A percentile compares a stretch with the other conserved stretches of the same genome.
Conservation (phyloP, 2,113 vertebrate genomes). For the Solea solea region DNA sequence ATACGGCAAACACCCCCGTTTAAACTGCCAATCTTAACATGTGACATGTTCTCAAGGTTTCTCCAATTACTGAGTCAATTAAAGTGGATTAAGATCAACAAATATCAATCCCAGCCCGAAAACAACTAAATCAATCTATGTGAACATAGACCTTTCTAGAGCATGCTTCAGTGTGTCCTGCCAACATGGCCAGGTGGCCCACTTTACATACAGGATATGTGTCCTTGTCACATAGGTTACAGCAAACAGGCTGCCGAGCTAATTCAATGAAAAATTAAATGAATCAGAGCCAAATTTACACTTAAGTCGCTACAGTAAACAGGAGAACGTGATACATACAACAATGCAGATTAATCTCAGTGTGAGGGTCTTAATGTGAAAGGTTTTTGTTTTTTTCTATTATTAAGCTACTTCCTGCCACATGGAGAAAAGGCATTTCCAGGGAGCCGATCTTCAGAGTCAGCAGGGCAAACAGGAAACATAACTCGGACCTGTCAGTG, state of each 20-base stretch:
- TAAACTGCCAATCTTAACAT: too few relatives aligned
- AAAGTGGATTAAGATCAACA: too few relatives aligned
- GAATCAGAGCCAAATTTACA: not conserved
- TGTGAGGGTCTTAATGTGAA: constrained; percentile 4
- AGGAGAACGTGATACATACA: not conserved
- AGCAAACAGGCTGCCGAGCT: constrained; percentile 34
- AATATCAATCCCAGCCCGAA: too few relatives aligned
- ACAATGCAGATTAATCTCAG: not conserved
- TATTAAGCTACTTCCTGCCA: constrained; percentile 54
- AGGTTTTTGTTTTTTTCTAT: constrained; percentile 3
- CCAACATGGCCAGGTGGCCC: constrained; percentile 68
- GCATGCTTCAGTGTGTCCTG: constrained; percentile 1
- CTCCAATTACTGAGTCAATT: too few relatives aligned
- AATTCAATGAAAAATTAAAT: constrained; percentile 15
- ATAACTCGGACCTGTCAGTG: constrained; percentile 56
- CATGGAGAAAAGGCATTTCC: constrained; percentile 47
- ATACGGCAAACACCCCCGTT: too few relatives aligned
- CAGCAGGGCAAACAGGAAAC: constrained; percentile 64
- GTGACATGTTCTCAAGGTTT: too few relatives aligned
- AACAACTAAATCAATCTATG: too few relatives aligned
- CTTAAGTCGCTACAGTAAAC: not conserved
- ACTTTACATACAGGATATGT: constrained; percentile 47
- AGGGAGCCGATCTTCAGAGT: constrained; percentile 37
- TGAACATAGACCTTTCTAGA: not conserved
- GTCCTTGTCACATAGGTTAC: constrained; percentile 61